Percentiles rank a stretch among this genome's conserved stretches.
Evolutionary conservation across 2,888 invertebrate species (phyloP).

Genomic region (Andrena minutula): DNA sequence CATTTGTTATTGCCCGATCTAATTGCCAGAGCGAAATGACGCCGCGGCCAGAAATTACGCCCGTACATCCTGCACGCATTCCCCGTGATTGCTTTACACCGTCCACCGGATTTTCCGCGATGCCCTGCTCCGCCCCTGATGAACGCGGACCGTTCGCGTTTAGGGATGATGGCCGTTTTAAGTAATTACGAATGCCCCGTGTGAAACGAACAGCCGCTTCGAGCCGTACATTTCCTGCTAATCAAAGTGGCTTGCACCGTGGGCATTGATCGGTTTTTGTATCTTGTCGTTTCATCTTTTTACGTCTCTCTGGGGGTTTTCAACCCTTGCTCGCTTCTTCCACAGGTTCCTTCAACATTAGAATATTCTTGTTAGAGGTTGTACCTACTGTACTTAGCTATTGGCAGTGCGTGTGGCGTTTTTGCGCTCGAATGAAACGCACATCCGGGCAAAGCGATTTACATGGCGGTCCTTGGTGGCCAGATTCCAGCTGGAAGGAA

Average conservation of each 20-base stretch:
- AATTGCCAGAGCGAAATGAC: constrained; percentile 80
- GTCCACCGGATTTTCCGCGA: constrained; percentile 11
- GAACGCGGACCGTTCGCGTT: constrained; percentile 31
- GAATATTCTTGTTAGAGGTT: too few relatives aligned
- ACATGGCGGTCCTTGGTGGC: not conserved
- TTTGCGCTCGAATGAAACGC: not conserved
- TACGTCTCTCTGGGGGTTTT: not conserved
- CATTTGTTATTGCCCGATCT: constrained; percentile 79
- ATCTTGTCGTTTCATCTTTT: not conserved
- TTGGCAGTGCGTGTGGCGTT: not conserved
- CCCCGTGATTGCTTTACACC: constrained; percentile 72
- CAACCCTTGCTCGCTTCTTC: not conserved
- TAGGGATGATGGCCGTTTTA: constrained; percentile 21
- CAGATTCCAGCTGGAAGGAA: constrained; percentile 4
- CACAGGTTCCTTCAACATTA: too few relatives aligned
- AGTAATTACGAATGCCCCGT: not conserved
- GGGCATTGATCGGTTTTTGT: not conserved
- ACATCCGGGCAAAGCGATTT: not conserved
- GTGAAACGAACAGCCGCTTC: not conserved
- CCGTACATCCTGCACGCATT: constrained; percentile 63
- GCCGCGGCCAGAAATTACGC: constrained; percentile 75
- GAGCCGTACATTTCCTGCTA: not conserved
- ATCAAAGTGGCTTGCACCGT: not conserved
- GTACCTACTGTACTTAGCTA: not conserved
- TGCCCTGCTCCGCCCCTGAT: constrained; percentile 9